phyloP scores from a whole-genome alignment of 2,113 vertebrate species.

The Engraulis encrasicolus region DNA sequence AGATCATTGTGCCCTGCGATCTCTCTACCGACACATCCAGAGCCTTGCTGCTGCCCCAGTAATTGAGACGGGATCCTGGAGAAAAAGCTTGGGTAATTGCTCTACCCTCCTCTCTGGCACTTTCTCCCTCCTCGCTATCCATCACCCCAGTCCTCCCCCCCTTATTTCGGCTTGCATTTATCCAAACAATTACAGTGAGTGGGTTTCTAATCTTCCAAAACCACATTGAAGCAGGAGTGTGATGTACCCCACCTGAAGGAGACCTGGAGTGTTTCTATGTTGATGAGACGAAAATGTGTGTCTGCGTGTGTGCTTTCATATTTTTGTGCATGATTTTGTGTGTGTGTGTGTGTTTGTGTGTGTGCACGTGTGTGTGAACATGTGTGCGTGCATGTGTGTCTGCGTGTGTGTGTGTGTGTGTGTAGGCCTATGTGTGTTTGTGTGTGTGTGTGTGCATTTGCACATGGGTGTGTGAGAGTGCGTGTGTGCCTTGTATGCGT shows the following conservation, averaged over 20 bases:
- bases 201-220: neutral
- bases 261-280: neutral
- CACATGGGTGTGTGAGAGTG: no score
- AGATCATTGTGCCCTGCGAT: neutral
- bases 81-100: neutral
- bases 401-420: no score
- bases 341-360: no score
- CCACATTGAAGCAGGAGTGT: neutral
- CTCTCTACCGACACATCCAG: neutral
- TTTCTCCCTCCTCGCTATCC: no score
- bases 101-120: neutral
- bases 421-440: no score
- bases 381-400: neutral
- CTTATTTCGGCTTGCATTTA: neutral
- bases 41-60: neutral
- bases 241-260: neutral
- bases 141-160: no score
- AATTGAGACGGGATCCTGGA: neutral
- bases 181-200: conserved; percentile 9
- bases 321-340: neutral
- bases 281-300: neutral
- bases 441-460: no score
- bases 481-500: no score
- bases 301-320: neutral
- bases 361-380: neutral